Evolutionary conservation across 2,113 vertebrate species (phyloP), one percentile per base, ranked within the genome.

Genomic region (Oncorhynchus tshawytscha): DNA sequence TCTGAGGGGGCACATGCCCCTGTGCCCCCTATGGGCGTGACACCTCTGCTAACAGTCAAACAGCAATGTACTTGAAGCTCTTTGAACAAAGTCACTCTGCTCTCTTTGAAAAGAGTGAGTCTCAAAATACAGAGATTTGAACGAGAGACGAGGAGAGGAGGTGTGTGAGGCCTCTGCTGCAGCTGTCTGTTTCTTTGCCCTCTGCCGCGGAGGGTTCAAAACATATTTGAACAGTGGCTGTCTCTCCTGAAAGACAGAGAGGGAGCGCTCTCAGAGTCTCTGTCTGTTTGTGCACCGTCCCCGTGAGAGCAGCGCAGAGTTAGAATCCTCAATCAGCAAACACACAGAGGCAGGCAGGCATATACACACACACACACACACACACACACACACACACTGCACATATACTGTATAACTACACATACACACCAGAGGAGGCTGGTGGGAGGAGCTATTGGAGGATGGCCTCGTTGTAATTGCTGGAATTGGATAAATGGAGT

Each of bases 231-330:
- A 22, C 59, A 62, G n/a, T 62, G 59, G 59, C 59, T 24, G 18
- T 62, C 18, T 62, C 20, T 62, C 7, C 59, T 22, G 2, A 62
- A 62, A 22, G 59, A 62, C 59, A n/a, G 59, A 16, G n/a, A n/a
- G 39, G 39, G 39, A 45, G 39, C 2, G n/a, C n/a, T n/a, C 76
- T 73, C 78, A 78, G 77, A 87, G 49, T 8, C 3, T 8, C 79
- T 60, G n/a, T 62, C 18, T 57, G 54, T 57, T 20, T 57, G 54
- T 57, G 16, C 54, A 18, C 54, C 18, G 18, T n/a, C 59, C 59
- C 18, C 1, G 18, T 1, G 59, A 20, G n/a, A 62, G 7, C 59
- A 60, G 59, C 12, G 20, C 20, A 8, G 16, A 24, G 11, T 11
- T n/a, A 12, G 22, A n/a, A 71, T 15, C 25, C 20, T 20, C 5